Evolutionary conservation across 2,797 vertebrate species (phyloP).

Genomic region (Danio tinwini): DNA sequence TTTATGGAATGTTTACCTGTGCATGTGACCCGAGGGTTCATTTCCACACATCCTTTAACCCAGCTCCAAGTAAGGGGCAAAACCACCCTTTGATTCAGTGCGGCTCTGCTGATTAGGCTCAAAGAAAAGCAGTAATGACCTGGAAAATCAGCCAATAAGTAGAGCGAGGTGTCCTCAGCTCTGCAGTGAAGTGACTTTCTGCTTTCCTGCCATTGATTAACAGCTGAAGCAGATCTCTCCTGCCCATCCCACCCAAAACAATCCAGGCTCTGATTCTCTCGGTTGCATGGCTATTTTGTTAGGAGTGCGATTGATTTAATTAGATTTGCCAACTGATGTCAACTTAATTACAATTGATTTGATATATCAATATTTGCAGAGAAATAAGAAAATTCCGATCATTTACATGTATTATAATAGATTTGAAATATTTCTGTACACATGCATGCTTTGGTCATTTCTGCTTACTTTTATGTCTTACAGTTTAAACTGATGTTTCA

Average conservation of each 20-base stretch:
- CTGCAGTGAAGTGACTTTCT: slow-evolving; percentile 68
- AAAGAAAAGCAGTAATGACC: slow-evolving; percentile 77
- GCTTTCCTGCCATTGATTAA: slow-evolving; percentile 79
- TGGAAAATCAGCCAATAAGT: slow-evolving; percentile 78
- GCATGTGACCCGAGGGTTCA: slow-evolving; percentile 38
- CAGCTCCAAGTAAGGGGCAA: slow-evolving; percentile 50
- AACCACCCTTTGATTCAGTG: slow-evolving; percentile 67
- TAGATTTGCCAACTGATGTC: background rate
- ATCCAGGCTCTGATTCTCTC: background rate
- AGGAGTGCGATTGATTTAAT: background rate
- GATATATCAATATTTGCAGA: background rate
- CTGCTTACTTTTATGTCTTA: background rate
- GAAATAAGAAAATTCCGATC: background rate
- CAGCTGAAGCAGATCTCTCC: slow-evolving; percentile 77
- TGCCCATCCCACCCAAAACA: slow-evolving; percentile 69
- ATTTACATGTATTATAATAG: background rate
- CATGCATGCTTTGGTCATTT: background rate
- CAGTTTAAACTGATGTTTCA: too few relatives aligned
- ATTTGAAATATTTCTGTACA: background rate
- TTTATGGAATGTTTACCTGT: slow-evolving; percentile 59
- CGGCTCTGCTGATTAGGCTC: slow-evolving; percentile 73
- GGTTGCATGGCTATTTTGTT: slow-evolving; percentile 3
- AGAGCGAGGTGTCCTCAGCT: slow-evolving; percentile 79
- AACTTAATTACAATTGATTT: background rate
- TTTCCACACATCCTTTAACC: slow-evolving; percentile 26